phyloP scores from a whole-genome alignment of 1,140 invertebrate genomes.

The Diorhabda carinulata region DNA sequence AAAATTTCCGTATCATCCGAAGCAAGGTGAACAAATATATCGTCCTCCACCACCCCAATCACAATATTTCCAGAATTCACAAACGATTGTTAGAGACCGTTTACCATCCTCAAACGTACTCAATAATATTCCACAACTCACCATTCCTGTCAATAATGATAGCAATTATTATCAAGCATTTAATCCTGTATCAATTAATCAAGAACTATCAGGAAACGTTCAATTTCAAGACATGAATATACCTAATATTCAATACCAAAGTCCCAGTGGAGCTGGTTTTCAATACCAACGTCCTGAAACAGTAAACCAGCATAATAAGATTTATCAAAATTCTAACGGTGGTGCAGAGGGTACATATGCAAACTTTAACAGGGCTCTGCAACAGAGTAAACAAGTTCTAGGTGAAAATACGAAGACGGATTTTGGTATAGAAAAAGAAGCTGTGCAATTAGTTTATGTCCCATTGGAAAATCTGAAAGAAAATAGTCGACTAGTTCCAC shows the following conservation, averaged over 20 bases:
- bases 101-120: constrained; percentile 23
- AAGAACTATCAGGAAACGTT: constrained; percentile 24
- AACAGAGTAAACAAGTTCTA: no score
- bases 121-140: constrained; percentile 28
- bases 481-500: constrained; percentile 20
- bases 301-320: not conserved
- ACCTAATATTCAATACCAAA: constrained; percentile 25
- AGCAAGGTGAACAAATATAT: constrained; percentile 10
- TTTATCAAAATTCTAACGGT: not conserved
- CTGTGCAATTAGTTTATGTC: constrained; percentile 75
- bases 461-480: constrained; percentile 66
- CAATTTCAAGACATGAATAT: not conserved
- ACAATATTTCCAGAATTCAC: constrained; percentile 23
- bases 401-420: constrained; percentile 27
- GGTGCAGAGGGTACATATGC: not conserved
- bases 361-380: not conserved
- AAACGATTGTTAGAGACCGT: constrained; percentile 26
- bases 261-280: not conserved
- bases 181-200: constrained; percentile 31
- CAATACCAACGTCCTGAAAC: not conserved
- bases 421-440: constrained; percentile 51
- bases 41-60: constrained; percentile 7
- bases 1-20: constrained; percentile 10
- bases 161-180: constrained; percentile 31
- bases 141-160: constrained; percentile 28